A percentile compares a stretch with the other conserved stretches of the same genome.
Evolutionary conservation across 2,113 vertebrate species (phyloP).

Genomic region (Pterophyllum scalare): DNA sequence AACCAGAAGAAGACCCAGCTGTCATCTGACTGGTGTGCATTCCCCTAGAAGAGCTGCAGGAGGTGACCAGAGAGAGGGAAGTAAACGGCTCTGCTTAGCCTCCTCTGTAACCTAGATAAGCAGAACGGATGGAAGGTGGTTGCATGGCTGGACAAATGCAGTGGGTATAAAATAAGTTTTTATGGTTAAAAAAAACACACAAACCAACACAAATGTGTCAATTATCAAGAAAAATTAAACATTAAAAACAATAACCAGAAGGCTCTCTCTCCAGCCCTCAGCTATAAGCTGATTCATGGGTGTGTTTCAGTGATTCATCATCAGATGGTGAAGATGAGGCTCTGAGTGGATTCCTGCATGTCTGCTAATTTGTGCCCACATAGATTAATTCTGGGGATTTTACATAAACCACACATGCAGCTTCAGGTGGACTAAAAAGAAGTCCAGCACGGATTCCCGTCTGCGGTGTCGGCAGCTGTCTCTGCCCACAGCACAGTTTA

Average conservation of each 20-base stretch:
- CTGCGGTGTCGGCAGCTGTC: no score
- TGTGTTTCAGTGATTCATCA: neutral
- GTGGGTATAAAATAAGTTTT: neutral
- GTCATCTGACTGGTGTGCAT: no score
- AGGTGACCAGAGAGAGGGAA: no score
- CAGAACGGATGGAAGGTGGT: neutral
- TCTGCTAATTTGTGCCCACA: neutral
- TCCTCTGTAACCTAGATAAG: neutral
- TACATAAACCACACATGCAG: neutral
- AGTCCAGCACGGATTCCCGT: no score
- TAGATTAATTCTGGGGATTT: neutral
- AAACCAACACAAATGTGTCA: no score
- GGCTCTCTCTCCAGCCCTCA: accelerated
- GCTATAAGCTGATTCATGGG: neutral
- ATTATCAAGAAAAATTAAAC: no score
- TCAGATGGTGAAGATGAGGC: neutral
- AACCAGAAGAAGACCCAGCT: no score
- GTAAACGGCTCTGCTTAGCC: neutral
- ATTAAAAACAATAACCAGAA: accelerated
- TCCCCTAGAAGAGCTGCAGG: no score
- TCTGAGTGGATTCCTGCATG: accelerated
- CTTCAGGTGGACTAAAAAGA: no score
- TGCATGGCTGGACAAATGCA: neutral
- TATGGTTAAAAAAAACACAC: no score
- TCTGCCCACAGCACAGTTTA: neutral